These are phyloP conservation scores for Caenorhabditis elegans DNA, from an alignment of 1,140 invertebrate species.

Conservation along the genomic window WBcel235 BX284606.5:3968501-3969000, in stretches of 20 bases:
- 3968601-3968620: background rate
- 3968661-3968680: slow-evolving; percentile 14
- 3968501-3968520: background rate
- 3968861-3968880: background rate
- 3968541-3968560: background rate
- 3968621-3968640: slow-evolving; percentile 30
- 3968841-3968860: background rate
- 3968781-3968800: slow-evolving; percentile 30
- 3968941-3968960: background rate
- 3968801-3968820: background rate
- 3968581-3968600: slow-evolving; percentile 19
- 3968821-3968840: slow-evolving; percentile 18
- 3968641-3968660: slow-evolving; percentile 5
- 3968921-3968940: background rate
- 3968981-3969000: too few relatives aligned
- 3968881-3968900: background rate
- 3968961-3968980: background rate
- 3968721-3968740: background rate
- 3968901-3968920: background rate
- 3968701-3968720: slow-evolving; percentile 9
- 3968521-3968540: background rate
- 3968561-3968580: background rate
- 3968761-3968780: slow-evolving; percentile 31
- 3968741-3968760: background rate
- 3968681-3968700: background rate